phyloP scores from a whole-genome alignment of 2,888 invertebrate species.

The Phymatocera aterrima region DNA sequence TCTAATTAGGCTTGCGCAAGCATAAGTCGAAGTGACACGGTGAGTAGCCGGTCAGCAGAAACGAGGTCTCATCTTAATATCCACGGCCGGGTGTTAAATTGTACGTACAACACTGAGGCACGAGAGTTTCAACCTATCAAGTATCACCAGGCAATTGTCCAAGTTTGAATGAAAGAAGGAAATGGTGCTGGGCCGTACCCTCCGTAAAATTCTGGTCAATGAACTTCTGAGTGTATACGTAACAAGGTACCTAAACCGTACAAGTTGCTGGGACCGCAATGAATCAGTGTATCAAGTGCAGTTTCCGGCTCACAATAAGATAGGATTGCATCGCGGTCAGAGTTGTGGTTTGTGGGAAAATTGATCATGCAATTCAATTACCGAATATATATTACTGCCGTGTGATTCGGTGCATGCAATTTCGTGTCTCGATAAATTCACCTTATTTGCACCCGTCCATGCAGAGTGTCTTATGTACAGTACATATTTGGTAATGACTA shows the following conservation, averaged over 20 bases:
- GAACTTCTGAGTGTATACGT: conserved; percentile 9
- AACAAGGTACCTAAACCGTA: conserved; percentile 8
- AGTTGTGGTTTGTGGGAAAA: conserved; percentile 14
- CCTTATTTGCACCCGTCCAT: background rate
- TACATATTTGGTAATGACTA: background rate
- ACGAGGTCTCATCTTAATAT: background rate
- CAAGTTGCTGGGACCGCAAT: conserved; percentile 28
- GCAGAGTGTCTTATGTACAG: background rate
- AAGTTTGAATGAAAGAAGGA: background rate
- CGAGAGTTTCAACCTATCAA: background rate
- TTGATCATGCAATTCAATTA: conserved; percentile 34
- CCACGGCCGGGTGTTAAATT: background rate
- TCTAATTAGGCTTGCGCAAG: conserved; percentile 60
- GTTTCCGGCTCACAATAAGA: conserved; percentile 26
- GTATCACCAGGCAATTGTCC: background rate
- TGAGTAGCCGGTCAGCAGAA: conserved; percentile 51
- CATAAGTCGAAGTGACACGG: conserved; percentile 59
- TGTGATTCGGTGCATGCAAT: background rate
- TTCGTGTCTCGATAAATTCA: background rate
- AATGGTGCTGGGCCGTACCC: background rate
- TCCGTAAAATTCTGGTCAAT: conserved; percentile 1
- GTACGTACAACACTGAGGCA: background rate
- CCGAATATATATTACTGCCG: background rate
- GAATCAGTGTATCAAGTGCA: conserved; percentile 33
- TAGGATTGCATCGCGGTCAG: conserved; percentile 20